Base-by-base conservation (phyloP, 2,888 invertebrate genomes). In the Nemotelus nigrinus region DNA sequence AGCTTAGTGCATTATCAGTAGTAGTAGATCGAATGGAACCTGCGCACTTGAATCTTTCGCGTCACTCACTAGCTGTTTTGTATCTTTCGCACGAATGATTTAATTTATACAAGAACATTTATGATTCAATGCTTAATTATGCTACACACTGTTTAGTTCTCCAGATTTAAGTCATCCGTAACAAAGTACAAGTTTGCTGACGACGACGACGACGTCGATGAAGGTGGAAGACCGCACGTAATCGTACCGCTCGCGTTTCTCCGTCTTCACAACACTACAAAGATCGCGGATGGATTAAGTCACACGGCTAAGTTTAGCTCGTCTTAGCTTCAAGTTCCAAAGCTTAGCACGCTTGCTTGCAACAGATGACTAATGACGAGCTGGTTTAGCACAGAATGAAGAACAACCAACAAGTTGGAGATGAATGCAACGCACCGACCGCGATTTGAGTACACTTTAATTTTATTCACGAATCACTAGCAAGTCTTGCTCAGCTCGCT, bases 221-320 rank as follows among this genome's bases (percentile, higher is more conserved):
- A 63, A 74, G 74, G 63, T 74, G 74, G 74, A 60, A 60, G 48
- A 74, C 74, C 74, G 74, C 55, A 48, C 7, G 45, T 41, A 3
- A 70, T 41, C 39, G 43, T 10, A n/a, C 68, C 50, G 50, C 39
- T 50, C 41, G 25, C 25, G 25, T 53, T 47, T 74, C 60, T 6
- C 25, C 58, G 47, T 25, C 25, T 25, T 25, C 25, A 25, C 25
- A 25, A 25, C 25, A 25, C 74, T 6, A 41, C 48, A 63, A 48
- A 60, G 70, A 74, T 48, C 48, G 8, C 74, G 6, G 68, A 50
- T 8, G 39, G 55, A 58, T 72, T 72, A 47, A 74, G 74, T 60
- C 74, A 63, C 60, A 72, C 71, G 58, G 5, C 58, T 44, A 58
- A 58, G 44, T 70, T 70, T 70, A 57, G 58, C 58, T 47, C 58